Conservation (phyloP, 2,113 vertebrate genomes). For the Haemorhous mexicanus region DNA sequence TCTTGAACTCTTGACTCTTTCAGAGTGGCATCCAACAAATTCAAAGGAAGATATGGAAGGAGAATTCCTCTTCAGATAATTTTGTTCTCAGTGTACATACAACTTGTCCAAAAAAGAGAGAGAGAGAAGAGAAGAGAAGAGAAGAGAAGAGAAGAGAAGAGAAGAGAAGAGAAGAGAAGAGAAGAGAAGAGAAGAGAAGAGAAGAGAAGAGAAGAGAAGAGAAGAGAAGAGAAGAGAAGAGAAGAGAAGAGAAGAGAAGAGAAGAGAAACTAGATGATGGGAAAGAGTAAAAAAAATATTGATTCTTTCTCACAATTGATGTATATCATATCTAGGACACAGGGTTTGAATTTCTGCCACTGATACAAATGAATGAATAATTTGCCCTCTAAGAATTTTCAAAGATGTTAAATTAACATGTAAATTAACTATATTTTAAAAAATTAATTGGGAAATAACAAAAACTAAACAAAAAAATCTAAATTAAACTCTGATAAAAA, state of each 20-base stretch:
- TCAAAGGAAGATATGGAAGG: not conserved
- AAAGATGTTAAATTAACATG: not conserved
- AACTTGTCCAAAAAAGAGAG: not conserved
- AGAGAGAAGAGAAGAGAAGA: too few species aligned
- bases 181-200: not conserved
- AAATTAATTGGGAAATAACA: not conserved
- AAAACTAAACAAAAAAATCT: not conserved
- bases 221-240: not conserved
- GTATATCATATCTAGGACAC: not conserved
- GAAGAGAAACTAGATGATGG: not conserved
- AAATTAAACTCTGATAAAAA: not conserved
- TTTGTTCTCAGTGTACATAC: not conserved
- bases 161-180: not conserved
- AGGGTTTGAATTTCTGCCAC: not conserved
- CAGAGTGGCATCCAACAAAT: constrained; percentile 16
- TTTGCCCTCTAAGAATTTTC: not conserved
- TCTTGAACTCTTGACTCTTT: constrained; percentile 44
- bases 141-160: not conserved
- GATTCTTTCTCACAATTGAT: not conserved
- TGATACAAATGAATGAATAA: not conserved
- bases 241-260: not conserved
- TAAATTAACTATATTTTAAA: not conserved
- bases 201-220: too few species aligned
- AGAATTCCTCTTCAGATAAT: not conserved
- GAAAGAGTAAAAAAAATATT: not conserved